Percentiles rank a stretch among this genome's conserved stretches.
Conservation (phyloP, 2,888 invertebrate genomes). For the Chromoteleia sp. region DNA sequence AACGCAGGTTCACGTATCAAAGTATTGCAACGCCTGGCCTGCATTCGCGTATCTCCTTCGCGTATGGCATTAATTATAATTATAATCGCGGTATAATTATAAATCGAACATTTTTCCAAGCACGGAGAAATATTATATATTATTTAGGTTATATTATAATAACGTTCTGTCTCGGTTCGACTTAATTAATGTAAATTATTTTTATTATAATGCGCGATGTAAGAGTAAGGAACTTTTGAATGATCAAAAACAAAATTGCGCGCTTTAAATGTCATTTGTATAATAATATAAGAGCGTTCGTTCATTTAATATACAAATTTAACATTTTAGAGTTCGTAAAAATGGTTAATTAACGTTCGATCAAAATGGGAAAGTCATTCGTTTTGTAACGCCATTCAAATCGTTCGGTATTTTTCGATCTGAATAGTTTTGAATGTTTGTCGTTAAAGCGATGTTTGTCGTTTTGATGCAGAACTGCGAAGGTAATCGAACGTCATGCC, state of each 20-base stretch:
- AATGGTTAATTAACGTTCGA: too few species aligned
- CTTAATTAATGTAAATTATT: constrained; percentile 44
- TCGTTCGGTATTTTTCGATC: too few species aligned
- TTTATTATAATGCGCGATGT: constrained; percentile 8
- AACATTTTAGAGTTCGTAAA: too few species aligned
- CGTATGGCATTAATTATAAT: constrained; percentile 34
- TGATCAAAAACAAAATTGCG: constrained; percentile 9
- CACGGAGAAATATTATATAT: constrained; percentile 16
- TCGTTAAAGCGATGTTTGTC: too few species aligned
- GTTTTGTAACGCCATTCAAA: too few species aligned
- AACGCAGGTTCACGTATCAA: constrained; percentile 49
- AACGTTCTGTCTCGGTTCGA: constrained; percentile 10
- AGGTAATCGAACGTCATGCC: constrained; percentile 23
- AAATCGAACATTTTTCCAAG: constrained; percentile 2
- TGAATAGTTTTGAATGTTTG: too few species aligned
- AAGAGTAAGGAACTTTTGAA: background rate
- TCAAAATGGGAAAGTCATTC: too few species aligned
- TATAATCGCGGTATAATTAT: too few species aligned
- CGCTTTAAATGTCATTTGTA: background rate
- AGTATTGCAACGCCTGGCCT: constrained; percentile 34
- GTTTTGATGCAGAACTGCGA: background rate
- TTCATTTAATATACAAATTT: too few species aligned
- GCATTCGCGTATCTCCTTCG: constrained; percentile 34
- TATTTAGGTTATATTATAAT: constrained; percentile 40
- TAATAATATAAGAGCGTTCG: too few species aligned